phyloP scores from a whole-genome alignment of 2,888 invertebrate genomes.

The Kryphioiulus occultus region DNA sequence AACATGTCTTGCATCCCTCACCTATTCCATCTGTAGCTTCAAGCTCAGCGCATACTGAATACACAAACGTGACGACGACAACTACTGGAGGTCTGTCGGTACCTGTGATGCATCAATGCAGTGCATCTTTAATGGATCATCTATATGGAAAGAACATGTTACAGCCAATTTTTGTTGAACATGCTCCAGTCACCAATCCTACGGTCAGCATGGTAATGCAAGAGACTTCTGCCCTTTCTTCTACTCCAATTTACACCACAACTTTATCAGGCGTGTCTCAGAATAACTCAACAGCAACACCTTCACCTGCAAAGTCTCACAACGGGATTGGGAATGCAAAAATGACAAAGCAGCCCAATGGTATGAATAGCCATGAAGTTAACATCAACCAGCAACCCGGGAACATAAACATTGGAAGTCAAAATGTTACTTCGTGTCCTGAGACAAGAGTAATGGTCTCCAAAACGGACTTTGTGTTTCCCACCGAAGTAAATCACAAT shows the following conservation, averaged over 20 bases:
- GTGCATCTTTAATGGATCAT: neutral
- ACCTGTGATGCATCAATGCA: neutral
- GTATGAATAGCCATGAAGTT: neutral
- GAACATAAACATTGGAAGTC: neutral
- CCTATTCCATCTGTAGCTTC: neutral
- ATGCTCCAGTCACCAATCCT: neutral
- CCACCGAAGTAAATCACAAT: neutral
- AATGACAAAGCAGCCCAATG: neutral
- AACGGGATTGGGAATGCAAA: neutral
- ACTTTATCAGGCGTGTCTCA: neutral
- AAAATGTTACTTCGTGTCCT: neutral
- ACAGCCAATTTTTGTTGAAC: neutral
- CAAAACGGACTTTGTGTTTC: neutral
- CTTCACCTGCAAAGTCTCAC: neutral
- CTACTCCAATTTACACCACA: neutral
- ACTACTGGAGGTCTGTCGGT: neutral
- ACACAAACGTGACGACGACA: neutral
- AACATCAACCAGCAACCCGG: neutral
- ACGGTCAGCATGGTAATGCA: neutral
- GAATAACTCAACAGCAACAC: neutral
- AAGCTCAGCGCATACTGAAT: neutral
- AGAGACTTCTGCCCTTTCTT: neutral
- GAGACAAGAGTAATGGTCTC: neutral
- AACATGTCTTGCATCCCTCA: neutral
- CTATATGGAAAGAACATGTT: conserved; percentile 14